Evolutionary conservation across 1,140 invertebrate species (phyloP).

Genomic region (Stegodyphus dumicola): DNA sequence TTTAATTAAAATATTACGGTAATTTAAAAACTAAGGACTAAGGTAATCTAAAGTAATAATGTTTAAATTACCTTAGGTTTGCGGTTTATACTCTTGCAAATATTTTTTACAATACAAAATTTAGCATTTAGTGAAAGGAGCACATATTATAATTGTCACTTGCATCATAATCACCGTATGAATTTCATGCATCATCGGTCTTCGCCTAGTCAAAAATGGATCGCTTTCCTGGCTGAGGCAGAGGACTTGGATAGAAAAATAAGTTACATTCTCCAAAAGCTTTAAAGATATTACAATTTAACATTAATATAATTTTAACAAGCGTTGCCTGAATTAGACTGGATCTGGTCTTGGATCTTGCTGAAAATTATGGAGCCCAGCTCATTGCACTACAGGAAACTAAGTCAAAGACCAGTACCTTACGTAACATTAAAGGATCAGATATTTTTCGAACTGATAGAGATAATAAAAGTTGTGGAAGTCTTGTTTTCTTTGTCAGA

Average conservation of each 20-base stretch:
- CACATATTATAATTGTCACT: too few species aligned
- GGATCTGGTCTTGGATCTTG: neutral
- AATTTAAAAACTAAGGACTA: too few species aligned
- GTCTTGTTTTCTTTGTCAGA: conserved; percentile 2
- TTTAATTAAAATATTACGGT: too few species aligned
- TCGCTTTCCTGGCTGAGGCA: neutral
- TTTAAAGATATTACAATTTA: neutral
- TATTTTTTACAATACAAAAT: too few species aligned
- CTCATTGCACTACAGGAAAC: neutral
- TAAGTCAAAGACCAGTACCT: neutral
- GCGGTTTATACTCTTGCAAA: too few species aligned
- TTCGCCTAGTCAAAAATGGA: neutral
- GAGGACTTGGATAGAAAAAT: neutral
- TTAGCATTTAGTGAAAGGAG: too few species aligned
- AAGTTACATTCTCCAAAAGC: neutral
- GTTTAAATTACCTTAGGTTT: too few species aligned
- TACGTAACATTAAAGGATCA: neutral
- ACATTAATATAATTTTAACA: neutral
- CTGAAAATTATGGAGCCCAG: neutral
- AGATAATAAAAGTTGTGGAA: neutral
- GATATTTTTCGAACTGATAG: conserved; percentile 1
- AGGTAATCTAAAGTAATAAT: too few species aligned
- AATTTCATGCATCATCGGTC: neutral
- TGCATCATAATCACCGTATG: neutral
- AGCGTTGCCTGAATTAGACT: neutral